Conservation (phyloP, 2,113 vertebrate genomes). For the Oreochromis niloticus region DNA sequence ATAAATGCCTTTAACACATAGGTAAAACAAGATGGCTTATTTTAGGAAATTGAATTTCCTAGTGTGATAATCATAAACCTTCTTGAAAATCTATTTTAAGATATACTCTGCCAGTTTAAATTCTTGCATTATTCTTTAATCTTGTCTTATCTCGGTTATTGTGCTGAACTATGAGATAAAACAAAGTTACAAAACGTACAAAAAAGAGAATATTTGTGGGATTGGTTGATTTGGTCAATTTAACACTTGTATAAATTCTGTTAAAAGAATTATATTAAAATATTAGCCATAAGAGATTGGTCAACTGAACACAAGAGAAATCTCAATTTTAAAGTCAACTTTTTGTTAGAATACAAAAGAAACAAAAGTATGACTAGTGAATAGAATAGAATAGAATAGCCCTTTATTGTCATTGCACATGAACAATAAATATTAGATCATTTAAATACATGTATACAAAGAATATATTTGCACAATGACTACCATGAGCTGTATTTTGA, state of each 20-base stretch:
- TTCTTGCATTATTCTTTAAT: neutral
- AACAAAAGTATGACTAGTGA: neutral
- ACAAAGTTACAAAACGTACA: neutral
- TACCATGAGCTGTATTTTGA: neutral
- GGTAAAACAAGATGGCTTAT: neutral
- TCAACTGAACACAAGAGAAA: neutral
- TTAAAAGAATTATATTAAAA: neutral
- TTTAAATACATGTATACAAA: neutral
- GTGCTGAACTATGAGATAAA: neutral
- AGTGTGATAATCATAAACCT: neutral
- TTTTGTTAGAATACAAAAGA: neutral
- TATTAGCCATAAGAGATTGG: neutral
- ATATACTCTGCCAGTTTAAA: neutral
- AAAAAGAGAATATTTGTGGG: neutral
- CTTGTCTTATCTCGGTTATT: neutral
- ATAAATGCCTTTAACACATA: neutral
- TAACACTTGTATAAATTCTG: neutral
- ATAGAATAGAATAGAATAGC: neutral
- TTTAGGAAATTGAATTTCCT: neutral
- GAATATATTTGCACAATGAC: neutral
- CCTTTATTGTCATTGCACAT: neutral
- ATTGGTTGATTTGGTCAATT: neutral
- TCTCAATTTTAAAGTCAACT: neutral
- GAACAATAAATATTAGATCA: neutral
- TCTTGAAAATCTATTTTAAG: neutral